Percentiles rank a stretch among this genome's conserved stretches.
phyloP scores from a whole-genome alignment of 2,113 vertebrate species.

The Pelobates fuscus region DNA sequence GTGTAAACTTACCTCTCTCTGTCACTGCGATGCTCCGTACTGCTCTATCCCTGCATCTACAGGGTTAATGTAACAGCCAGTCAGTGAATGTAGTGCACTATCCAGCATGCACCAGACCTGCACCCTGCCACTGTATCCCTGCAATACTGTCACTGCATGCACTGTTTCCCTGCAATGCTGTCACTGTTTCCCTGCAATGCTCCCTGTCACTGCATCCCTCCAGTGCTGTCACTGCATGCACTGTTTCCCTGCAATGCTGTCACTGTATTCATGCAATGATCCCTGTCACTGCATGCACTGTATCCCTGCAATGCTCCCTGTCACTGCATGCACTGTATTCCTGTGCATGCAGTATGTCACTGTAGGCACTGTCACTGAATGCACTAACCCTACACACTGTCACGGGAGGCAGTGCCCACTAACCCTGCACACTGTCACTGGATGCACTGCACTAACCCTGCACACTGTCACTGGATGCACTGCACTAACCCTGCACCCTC shows the following conservation, averaged over 20 bases:
- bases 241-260: too few species aligned
- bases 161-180: too few species aligned
- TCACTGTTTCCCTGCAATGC: too few species aligned
- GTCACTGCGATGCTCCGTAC: constrained; percentile 50
- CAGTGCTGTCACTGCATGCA: too few species aligned
- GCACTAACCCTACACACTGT: too few species aligned
- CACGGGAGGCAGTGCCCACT: too few species aligned
- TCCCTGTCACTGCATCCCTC: too few species aligned
- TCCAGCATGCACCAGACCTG: too few species aligned
- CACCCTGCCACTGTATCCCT: not conserved
- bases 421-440: not conserved
- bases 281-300: too few species aligned
- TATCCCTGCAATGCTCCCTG: not conserved
- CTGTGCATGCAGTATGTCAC: not conserved
- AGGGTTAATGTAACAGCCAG: too few species aligned
- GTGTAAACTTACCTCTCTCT: constrained; percentile 55
- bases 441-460: not conserved
- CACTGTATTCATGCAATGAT: too few species aligned
- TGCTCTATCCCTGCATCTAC: too few species aligned
- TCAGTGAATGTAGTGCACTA: not conserved
- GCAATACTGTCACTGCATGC: constrained; percentile 65
- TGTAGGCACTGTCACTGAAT: not conserved
- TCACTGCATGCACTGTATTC: not conserved
- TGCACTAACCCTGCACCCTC: constrained; percentile 58
- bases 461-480: not conserved